Base-by-base conservation (phyloP, 2,113 vertebrate genomes). In the Apteryx mantelli region DNA sequence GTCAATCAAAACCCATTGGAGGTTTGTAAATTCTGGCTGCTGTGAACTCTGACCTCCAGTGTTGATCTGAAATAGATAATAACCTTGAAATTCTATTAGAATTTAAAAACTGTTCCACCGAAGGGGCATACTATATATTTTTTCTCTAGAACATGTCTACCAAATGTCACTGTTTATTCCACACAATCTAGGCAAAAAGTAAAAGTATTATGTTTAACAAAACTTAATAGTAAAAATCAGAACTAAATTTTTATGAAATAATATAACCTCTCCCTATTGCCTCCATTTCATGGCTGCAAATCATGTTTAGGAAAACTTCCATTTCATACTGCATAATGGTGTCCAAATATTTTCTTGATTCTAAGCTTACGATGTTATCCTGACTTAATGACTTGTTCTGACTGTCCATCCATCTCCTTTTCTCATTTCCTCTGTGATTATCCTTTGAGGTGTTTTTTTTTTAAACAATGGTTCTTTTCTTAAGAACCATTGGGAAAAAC, bases 31-130 rank as follows among this genome's bases (percentile, higher is more conserved):
- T 98, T 98, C 98, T 98, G 98, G 98, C 98, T 98, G 98, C 98
- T 98, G 86, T 99, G 99, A 99, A 99, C 99, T 99, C 98, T 99
- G 99, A 99, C 99, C 99, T 96, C 88, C 87, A 96, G 97, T 98
- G 99, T 99, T 99, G 98, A 99, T 99, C 98, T 98, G 98, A 99
- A 99, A 99, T 98, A 98, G 98, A 99, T 99, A 99, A 99, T 99
- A 99, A 99, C 99, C 99, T 99, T 99, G 99, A 99, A 98, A 99
- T 99, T 98, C 95, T 97, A 98, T 98, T 98, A 98, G 99, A 99
- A 99, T 99, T 99, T 99, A 98, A 99, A 99, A 99, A 99, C 98
- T 98, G 98, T 97, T 98, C 98, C 95, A 98, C 97, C 96, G 97
- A 97, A 97, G 98, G 98, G 96, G 96, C 96, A 97, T 87, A 80